These are phyloP conservation scores for Camarhynchus parvulus DNA, from an alignment of 2,113 vertebrate genomes.

Conservation along the genomic window DNA sequence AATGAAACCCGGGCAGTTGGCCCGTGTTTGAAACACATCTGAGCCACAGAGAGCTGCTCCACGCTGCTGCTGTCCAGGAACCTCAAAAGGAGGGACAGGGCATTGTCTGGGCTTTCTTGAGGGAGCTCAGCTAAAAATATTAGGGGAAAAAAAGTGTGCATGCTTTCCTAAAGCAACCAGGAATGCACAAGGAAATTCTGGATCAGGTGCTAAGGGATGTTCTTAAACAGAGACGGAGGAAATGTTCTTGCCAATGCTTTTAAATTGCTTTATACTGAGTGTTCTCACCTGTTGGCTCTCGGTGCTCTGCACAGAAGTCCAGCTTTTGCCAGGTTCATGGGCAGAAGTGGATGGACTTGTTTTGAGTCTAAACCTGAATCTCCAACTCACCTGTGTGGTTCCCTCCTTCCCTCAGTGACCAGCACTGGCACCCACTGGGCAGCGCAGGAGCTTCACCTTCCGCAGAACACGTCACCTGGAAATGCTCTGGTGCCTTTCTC, in stretches of 20 bases:
- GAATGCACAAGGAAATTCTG: neutral
- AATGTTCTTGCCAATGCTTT: neutral
- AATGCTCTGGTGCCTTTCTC: neutral
- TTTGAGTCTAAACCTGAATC: neutral
- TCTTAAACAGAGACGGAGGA: neutral
- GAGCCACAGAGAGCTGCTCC: slow-evolving; percentile 51
- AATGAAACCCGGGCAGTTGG: slow-evolving; percentile 62
- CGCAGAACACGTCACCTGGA: neutral
- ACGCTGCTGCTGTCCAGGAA: slow-evolving; percentile 41
- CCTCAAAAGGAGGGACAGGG: neutral
- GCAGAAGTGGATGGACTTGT: neutral
- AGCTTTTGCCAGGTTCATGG: neutral
- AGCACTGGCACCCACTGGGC: neutral
- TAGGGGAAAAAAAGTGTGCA: neutral
- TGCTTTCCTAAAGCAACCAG: neutral
- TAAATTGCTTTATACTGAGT: neutral
- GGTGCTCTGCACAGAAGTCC: neutral
- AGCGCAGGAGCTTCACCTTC: neutral
- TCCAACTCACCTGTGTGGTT: neutral
- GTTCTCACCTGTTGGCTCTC: fast-evolving
- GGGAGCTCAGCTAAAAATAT: neutral
- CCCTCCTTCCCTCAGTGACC: neutral
- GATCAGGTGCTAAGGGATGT: neutral
- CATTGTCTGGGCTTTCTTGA: neutral
- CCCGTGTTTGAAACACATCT: slow-evolving; percentile 56